Conservation (phyloP, 2,888 invertebrate species). For the Oasisia sp. region DNA sequence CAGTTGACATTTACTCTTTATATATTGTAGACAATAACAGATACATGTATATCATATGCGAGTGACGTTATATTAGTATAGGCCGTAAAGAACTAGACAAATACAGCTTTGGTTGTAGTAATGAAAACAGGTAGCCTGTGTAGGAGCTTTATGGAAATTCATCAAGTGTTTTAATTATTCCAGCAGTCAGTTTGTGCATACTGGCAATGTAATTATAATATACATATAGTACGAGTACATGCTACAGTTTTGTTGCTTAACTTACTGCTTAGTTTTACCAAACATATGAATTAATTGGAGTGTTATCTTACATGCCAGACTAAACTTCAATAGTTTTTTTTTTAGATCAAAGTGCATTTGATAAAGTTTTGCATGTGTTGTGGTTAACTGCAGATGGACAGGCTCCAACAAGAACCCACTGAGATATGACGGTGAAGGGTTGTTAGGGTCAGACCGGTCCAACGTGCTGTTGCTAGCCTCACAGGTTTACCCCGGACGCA, state of each 20-base stretch:
- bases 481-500: constrained; percentile 54
- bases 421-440: constrained; percentile 64
- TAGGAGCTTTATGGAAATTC: too few relatives aligned
- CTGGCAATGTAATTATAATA: too few relatives aligned
- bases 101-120: too few relatives aligned
- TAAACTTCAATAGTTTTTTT: neutral
- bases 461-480: constrained; percentile 57
- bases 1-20: neutral
- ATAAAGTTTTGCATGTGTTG: neutral
- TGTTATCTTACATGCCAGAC: neutral
- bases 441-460: constrained; percentile 61
- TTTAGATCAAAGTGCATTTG: neutral
- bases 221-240: too few relatives aligned
- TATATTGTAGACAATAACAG: neutral
- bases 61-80: neutral
- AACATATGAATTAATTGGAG: neutral
- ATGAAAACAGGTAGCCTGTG: too few relatives aligned
- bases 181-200: too few relatives aligned
- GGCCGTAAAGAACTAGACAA: too few relatives aligned
- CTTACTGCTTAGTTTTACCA: too few relatives aligned
- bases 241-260: too few relatives aligned
- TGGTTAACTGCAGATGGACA: constrained; percentile 57
- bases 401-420: constrained; percentile 64
- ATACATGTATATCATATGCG: neutral
- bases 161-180: too few relatives aligned